Percentiles rank a stretch among this genome's conserved stretches.
Conservation (phyloP, 2,888 invertebrate species). For the Dinocampus coccinellae region DNA sequence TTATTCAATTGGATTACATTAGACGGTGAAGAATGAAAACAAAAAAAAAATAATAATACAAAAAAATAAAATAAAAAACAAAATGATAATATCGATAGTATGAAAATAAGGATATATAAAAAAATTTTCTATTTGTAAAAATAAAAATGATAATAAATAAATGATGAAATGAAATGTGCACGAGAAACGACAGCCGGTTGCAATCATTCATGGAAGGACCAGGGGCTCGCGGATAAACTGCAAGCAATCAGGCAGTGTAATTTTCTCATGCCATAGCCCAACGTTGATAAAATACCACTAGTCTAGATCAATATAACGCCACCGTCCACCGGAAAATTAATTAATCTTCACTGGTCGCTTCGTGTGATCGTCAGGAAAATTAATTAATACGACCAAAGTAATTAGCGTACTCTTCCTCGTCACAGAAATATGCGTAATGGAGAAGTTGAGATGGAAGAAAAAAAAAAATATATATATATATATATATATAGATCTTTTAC, state of each 20-base stretch:
- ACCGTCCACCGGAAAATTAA: slow-evolving; percentile 48
- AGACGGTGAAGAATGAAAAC: neutral
- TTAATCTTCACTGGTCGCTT: slow-evolving; percentile 47
- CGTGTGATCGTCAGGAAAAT: slow-evolving; percentile 51
- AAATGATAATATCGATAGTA: neutral
- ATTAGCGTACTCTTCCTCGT: slow-evolving; percentile 44
- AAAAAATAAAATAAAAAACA: too few relatives aligned
- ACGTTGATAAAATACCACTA: slow-evolving; percentile 43
- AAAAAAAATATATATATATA: too few relatives aligned
- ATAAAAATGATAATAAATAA: neutral
- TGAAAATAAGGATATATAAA: neutral
- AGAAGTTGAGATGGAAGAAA: neutral
- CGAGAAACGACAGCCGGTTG: slow-evolving; percentile 33
- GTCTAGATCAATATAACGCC: slow-evolving; percentile 47
- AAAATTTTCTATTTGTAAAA: too few relatives aligned
- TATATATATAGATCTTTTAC: too few relatives aligned
- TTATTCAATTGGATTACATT: too few relatives aligned
- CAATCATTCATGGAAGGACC: slow-evolving; percentile 40
- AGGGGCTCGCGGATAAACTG: slow-evolving; percentile 37
- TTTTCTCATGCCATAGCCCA: slow-evolving; percentile 39
- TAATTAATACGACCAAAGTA: slow-evolving; percentile 53
- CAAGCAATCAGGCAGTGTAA: slow-evolving; percentile 43
- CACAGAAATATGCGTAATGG: slow-evolving; percentile 28
- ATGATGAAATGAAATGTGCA: slow-evolving; percentile 5
- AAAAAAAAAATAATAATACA: neutral